A percentile compares a stretch with the other conserved stretches of the same genome.
Conservation (phyloP, 1,140 invertebrate species). For the Drosophila punjabiensis region DNA sequence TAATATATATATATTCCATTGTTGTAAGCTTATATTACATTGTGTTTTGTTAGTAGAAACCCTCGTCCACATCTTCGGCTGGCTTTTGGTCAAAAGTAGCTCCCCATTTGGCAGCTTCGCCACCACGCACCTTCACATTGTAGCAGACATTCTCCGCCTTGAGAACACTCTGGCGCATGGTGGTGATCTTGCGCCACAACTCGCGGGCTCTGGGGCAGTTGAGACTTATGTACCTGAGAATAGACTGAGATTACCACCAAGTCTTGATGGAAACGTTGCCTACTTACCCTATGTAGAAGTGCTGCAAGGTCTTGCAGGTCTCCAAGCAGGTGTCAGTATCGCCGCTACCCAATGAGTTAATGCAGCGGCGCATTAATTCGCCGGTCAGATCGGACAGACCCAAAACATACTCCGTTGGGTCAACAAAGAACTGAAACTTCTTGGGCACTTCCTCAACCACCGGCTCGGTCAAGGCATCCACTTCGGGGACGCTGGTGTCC, state of each 20-base stretch:
- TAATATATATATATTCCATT: conserved; percentile 10
- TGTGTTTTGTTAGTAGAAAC: conserved; percentile 57
- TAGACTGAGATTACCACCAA: background rate
- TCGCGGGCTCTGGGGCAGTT: conserved; percentile 87
- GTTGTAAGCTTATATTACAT: background rate
- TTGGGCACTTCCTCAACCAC: conserved; percentile 14
- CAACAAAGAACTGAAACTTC: conserved; percentile 73
- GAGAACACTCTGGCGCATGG: conserved; percentile 90
- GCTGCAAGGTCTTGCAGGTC: conserved; percentile 90
- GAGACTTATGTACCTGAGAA: conserved; percentile 74
- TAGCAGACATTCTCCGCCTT: conserved; percentile 96
- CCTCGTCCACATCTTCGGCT: conserved; percentile 74
- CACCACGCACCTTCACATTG: conserved; percentile 92
- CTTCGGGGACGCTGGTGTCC: conserved; percentile 1
- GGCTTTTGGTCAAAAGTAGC: conserved; percentile 76
- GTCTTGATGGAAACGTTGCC: background rate
- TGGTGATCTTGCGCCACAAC: conserved; percentile 90
- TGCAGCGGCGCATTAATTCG: conserved; percentile 95
- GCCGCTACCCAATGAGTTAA: conserved; percentile 92
- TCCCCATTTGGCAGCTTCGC: conserved; percentile 89
- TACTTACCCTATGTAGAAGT: conserved; percentile 87
- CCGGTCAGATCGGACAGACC: conserved; percentile 95
- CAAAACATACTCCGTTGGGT: conserved; percentile 87
- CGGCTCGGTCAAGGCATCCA: conserved; percentile 21
- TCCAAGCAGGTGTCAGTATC: conserved; percentile 91